Conservation (phyloP, 2,888 invertebrate species). For the Patella ulyssiponensis region DNA sequence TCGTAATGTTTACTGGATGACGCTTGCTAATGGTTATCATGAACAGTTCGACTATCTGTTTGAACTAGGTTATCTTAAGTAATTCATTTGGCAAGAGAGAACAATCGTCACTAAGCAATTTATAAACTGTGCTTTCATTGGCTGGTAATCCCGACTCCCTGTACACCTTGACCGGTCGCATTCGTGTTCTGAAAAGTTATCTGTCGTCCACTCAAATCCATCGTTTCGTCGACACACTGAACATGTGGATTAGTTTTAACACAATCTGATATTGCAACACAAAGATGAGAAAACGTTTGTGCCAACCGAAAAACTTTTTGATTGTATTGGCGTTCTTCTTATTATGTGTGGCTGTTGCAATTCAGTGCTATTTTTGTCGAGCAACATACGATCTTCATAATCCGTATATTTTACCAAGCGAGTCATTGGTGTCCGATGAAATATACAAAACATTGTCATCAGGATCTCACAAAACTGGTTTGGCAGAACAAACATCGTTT, state of each 20-base stretch:
- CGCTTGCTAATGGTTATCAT: too few species aligned
- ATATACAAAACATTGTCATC: neutral
- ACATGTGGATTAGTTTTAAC: too few species aligned
- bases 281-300: neutral
- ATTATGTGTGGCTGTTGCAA: neutral
- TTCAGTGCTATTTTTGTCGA: neutral
- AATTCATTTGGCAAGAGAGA: too few species aligned
- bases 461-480: neutral
- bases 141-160: too few species aligned
- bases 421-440: neutral
- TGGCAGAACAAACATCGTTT: neutral
- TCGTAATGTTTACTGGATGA: too few species aligned
- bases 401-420: neutral
- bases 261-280: neutral
- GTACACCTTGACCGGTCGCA: too few species aligned
- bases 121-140: too few species aligned
- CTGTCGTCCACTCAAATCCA: neutral
- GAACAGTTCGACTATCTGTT: too few species aligned
- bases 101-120: too few species aligned
- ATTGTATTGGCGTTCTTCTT: neutral
- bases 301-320: neutral
- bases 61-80: too few species aligned
- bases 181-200: too few species aligned
- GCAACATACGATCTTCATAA: neutral
- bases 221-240: neutral